Evolutionary conservation across 1,140 invertebrate species (phyloP).

Genomic region (Drosophila busckii): DNA sequence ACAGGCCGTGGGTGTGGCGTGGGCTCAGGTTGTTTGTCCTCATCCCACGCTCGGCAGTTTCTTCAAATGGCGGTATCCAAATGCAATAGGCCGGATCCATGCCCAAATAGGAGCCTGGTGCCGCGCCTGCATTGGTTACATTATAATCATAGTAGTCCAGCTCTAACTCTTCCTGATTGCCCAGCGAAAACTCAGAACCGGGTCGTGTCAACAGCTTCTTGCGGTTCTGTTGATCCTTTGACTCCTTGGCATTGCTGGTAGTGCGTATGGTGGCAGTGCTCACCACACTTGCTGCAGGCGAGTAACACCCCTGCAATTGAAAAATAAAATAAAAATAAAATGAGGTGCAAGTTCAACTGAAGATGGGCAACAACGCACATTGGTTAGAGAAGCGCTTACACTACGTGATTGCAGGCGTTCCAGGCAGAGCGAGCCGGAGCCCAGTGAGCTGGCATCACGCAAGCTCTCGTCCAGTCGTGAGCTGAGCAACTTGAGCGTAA

Average conservation of each 20-base stretch:
- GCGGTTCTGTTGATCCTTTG: conserved; percentile 87
- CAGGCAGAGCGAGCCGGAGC: conserved; percentile 44
- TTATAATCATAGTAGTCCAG: conserved; percentile 94
- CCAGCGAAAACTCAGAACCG: conserved; percentile 86
- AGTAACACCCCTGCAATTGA: conserved; percentile 83
- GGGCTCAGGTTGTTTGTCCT: conserved; percentile 67
- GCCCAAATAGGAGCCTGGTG: conserved; percentile 89
- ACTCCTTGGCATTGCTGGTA: conserved; percentile 85
- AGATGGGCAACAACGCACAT: conserved; percentile 53
- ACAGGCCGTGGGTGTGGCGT: conserved; percentile 20
- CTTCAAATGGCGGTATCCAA: conserved; percentile 90
- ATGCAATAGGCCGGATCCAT: conserved; percentile 93
- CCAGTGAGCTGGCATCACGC: conserved; percentile 58
- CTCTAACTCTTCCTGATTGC: conserved; percentile 86
- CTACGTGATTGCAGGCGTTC: conserved; percentile 56
- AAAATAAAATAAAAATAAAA: not conserved
- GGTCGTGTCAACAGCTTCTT: conserved; percentile 84
- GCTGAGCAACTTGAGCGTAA: conserved; percentile 57
- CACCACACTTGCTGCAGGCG: conserved; percentile 82
- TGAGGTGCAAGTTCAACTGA: not conserved
- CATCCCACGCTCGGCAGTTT: conserved; percentile 75
- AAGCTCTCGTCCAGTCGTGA: conserved; percentile 61
- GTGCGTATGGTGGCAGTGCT: conserved; percentile 83
- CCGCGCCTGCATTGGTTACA: conserved; percentile 87
- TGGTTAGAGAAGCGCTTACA: conserved; percentile 69